phyloP scores from a whole-genome alignment of 2,113 vertebrate genomes.

The Trichechus manatus region DNA sequence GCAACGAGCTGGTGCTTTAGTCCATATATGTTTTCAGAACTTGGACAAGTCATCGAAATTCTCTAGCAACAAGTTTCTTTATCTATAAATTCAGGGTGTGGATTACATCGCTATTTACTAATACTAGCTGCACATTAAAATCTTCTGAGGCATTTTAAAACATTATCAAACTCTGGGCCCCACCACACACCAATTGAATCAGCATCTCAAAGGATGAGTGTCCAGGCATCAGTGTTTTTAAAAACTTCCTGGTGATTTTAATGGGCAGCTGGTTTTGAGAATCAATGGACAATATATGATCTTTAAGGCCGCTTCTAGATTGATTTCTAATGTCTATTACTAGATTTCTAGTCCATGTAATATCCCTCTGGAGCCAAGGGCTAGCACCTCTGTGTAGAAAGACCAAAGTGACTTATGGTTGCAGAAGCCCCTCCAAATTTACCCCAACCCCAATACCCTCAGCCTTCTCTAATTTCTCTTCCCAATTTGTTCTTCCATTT shows the following conservation, averaged over 20 bases:
- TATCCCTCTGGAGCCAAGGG: slow-evolving; percentile 25
- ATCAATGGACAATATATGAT: background rate
- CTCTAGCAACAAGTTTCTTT: background rate
- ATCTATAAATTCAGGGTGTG: background rate
- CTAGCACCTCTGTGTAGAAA: background rate
- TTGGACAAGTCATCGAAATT: background rate
- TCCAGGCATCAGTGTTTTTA: background rate
- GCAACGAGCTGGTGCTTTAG: background rate
- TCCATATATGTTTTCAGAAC: background rate
- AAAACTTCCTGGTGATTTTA: slow-evolving; percentile 43
- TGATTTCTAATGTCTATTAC: background rate
- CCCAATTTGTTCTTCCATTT: slow-evolving; percentile 55
- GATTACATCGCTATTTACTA: slow-evolving; percentile 26
- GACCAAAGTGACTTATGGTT: background rate
- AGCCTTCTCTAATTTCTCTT: background rate
- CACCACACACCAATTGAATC: background rate
- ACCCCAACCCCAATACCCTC: background rate
- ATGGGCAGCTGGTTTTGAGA: background rate
- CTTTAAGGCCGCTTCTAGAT: background rate
- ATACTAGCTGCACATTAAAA: background rate
- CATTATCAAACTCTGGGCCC: background rate
- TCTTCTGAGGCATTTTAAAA: background rate
- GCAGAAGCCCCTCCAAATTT: slow-evolving; percentile 31
- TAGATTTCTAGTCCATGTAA: background rate
- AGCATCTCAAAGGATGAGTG: background rate